phyloP scores from a whole-genome alignment of 2,113 vertebrate genomes.

The Trichomycterus rosablanca region DNA sequence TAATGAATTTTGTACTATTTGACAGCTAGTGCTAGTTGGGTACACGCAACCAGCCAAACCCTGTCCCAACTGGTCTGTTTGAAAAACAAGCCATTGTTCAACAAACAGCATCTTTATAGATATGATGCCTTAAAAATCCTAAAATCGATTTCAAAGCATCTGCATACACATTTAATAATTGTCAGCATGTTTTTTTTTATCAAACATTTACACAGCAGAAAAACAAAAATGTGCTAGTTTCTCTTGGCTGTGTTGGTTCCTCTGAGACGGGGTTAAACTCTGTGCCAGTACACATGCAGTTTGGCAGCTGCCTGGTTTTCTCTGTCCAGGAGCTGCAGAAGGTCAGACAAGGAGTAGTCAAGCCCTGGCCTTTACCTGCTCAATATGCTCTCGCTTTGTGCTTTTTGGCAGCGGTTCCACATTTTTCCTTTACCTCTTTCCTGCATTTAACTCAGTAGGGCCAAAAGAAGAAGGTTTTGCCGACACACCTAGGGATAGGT shows the following conservation, averaged over 20 bases:
- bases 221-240: too few relatives aligned
- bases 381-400: constrained; percentile 10
- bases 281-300: constrained; percentile 18
- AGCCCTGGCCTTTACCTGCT: constrained; percentile 36
- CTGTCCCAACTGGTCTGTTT: too few relatives aligned
- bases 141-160: too few relatives aligned
- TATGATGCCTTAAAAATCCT: too few relatives aligned
- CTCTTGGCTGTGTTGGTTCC: not conserved
- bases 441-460: constrained; percentile 9
- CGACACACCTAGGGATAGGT: not conserved
- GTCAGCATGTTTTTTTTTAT: too few relatives aligned
- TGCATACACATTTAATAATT: too few relatives aligned
- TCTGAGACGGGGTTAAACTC: constrained; percentile 18
- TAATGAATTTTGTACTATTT: too few relatives aligned
- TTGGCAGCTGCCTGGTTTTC: constrained; percentile 39
- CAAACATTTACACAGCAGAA: too few relatives aligned
- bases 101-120: too few relatives aligned
- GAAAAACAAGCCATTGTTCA: too few relatives aligned
- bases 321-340: constrained; percentile 19
- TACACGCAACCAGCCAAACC: too few relatives aligned
- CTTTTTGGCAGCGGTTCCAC: constrained; percentile 22
- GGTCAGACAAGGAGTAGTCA: constrained; percentile 35
- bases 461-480: constrained; percentile 12
- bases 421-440: constrained; percentile 16
- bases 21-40: too few relatives aligned